phyloP scores from a whole-genome alignment of 1,140 invertebrate species.

The Theocolax elegans region DNA sequence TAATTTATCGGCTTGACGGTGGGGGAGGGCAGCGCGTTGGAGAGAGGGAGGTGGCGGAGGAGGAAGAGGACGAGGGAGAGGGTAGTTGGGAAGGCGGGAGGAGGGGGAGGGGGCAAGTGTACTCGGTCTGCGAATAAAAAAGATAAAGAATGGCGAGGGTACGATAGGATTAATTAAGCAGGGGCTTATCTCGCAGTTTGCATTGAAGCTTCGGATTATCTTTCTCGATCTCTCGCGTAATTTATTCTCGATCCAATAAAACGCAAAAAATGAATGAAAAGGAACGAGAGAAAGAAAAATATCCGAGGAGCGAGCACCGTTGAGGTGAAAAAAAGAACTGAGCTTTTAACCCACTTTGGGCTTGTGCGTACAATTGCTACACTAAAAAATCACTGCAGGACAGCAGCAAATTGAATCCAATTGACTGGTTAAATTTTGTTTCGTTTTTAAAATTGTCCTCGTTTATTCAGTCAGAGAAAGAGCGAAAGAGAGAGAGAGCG shows the following conservation, averaged over 20 bases:
- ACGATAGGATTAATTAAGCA: constrained; percentile 41
- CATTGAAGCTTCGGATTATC: constrained; percentile 38
- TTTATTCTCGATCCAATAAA: constrained; percentile 29
- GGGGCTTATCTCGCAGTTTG: constrained; percentile 35
- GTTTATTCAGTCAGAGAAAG: no score
- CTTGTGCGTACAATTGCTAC: neutral
- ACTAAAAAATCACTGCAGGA: neutral
- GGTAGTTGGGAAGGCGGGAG: neutral
- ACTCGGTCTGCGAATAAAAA: constrained; percentile 1
- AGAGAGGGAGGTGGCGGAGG: neutral
- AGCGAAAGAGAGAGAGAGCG: no score
- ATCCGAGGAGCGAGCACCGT: neutral
- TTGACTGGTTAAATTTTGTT: no score
- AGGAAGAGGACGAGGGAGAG: neutral
- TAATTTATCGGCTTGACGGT: constrained; percentile 27
- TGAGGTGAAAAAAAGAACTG: neutral
- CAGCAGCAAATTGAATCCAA: neutral
- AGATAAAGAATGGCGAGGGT: constrained; percentile 33
- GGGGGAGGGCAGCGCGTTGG: neutral
- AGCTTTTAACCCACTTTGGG: neutral
- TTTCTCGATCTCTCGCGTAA: constrained; percentile 38
- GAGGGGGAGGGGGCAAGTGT: neutral
- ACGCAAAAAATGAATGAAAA: constrained; percentile 6
- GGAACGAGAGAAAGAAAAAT: neutral
- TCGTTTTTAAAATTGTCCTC: no score